These are phyloP conservation scores for Coturnix japonica DNA, from an alignment of 2,113 vertebrate species.

Conservation along the genomic window DNA sequence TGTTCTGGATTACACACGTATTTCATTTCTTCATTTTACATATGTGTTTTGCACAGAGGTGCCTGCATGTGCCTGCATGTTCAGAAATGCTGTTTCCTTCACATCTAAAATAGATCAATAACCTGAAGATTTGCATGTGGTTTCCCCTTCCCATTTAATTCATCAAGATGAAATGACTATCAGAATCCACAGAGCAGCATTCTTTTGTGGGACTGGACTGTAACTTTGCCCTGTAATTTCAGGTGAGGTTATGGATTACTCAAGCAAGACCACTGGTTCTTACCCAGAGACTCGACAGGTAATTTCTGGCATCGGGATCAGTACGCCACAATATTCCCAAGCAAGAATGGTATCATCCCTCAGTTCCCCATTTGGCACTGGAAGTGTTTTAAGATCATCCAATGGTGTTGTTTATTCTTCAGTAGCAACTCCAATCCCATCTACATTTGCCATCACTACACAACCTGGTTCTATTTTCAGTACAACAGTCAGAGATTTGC, in stretches of 20 bases:
- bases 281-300: conserved; percentile 85
- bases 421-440: conserved; percentile 89
- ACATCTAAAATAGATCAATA: conserved; percentile 84
- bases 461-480: conserved; percentile 96
- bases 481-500: conserved; percentile 83
- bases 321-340: conserved; percentile 87
- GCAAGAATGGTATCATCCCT: conserved; percentile 82
- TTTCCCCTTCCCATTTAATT: conserved; percentile 74
- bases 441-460: conserved; percentile 95
- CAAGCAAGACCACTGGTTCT: conserved; percentile 89
- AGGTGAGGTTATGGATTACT: conserved; percentile 98
- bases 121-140: conserved; percentile 88
- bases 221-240: conserved; percentile 91
- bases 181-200: conserved; percentile 65
- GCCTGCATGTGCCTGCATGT: conserved; percentile 96
- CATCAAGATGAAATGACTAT: conserved; percentile 82
- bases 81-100: conserved; percentile 88
- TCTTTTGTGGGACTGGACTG: conserved; percentile 83
- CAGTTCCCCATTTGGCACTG: conserved; percentile 83
- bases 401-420: conserved; percentile 96
- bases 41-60: conserved; percentile 84
- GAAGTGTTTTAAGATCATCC: conserved; percentile 89
- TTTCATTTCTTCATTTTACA: conserved; percentile 75
- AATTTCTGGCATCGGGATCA: conserved; percentile 83
- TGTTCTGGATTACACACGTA: conserved; percentile 70